Evolutionary conservation across 2,113 vertebrate genomes (phyloP), one percentile per base, ranked within the genome.

Genomic region (Salvator merianae): DNA sequence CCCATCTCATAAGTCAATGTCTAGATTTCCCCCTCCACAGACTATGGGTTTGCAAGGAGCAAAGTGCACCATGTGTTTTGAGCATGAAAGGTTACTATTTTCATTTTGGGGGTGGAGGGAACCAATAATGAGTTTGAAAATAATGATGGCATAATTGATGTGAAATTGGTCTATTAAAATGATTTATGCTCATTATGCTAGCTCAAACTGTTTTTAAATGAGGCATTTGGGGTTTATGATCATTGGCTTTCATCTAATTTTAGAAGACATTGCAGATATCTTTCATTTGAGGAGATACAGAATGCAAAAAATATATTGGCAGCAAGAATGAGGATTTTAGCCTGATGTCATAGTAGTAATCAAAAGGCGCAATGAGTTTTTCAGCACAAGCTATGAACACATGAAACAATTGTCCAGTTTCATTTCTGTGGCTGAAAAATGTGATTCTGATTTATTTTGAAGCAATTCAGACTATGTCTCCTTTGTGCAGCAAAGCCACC

Each of bases 191-290:
- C 87, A 93, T 93, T 91, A 87, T 47, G 47, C 32, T 30, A 91
- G 73, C 84, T 93, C 22, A 93, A 84, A 94, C 92, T 91, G 81
- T 84, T 93, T 93, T 93, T 87, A 91, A 93, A 91, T 90, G 90
- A 94, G 78, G 36, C 77, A 70, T 87, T 90, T 53, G 77, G 32
- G 55, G 38, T 88, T 92, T 78, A 71, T 32, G 89, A 63, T 87
- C 55, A 82, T 73, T 86, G 66, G 84, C 69, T 91, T 86, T 87
- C 91, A 26, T 85, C 83, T 92, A 85, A 91, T 94, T 95, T 91
- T 88, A 88, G 91, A 91, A 92, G 66, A 86, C 40, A 68, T 87
- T 88, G 84, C 69, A 92, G 89, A 90, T 83, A 91, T 34, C 81
- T 90, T 88, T 83, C 90, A 92, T n/a, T 89, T 66, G 32, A 87